phyloP scores from a whole-genome alignment of 2,797 vertebrate genomes.

The Tenualosa thibaudeaui region DNA sequence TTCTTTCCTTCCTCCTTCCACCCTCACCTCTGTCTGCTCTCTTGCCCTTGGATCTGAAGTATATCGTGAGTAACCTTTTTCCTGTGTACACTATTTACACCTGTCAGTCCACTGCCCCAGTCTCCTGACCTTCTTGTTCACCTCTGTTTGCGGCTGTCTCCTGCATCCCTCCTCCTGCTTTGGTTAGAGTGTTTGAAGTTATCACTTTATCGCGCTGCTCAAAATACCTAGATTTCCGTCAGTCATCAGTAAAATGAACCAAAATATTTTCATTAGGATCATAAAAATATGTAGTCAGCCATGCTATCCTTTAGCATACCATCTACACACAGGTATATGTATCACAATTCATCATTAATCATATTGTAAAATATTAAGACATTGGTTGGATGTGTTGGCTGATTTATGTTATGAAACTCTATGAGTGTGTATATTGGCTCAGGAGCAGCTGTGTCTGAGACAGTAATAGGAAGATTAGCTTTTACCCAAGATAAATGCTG shows the following conservation, averaged over 20 bases:
- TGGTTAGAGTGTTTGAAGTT: conserved; percentile 55
- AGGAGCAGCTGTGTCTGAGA: background rate
- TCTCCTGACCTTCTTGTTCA: background rate
- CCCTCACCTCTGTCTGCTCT: conserved; percentile 16
- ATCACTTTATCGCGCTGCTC: conserved; percentile 20
- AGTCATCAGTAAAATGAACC: background rate
- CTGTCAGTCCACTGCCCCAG: background rate
- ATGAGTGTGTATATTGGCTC: background rate
- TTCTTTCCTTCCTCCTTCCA: conserved; percentile 6
- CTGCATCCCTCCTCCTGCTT: conserved; percentile 28
- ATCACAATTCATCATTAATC: no score
- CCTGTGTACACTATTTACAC: conserved; percentile 17
- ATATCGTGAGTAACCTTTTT: conserved; percentile 55
- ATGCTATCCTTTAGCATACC: no score
- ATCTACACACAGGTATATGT: no score
- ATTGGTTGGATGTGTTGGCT: background rate
- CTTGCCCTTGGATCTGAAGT: conserved; percentile 35
- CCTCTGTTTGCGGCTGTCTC: conserved; percentile 25
- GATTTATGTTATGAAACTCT: background rate
- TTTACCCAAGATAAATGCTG: background rate
- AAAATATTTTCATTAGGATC: no score
- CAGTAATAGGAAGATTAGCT: background rate
- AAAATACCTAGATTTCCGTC: conserved; percentile 8
- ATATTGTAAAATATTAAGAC: background rate
- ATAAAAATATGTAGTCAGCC: no score